Base-by-base conservation (phyloP, 2,888 invertebrate species). In the Lithophane socia region DNA sequence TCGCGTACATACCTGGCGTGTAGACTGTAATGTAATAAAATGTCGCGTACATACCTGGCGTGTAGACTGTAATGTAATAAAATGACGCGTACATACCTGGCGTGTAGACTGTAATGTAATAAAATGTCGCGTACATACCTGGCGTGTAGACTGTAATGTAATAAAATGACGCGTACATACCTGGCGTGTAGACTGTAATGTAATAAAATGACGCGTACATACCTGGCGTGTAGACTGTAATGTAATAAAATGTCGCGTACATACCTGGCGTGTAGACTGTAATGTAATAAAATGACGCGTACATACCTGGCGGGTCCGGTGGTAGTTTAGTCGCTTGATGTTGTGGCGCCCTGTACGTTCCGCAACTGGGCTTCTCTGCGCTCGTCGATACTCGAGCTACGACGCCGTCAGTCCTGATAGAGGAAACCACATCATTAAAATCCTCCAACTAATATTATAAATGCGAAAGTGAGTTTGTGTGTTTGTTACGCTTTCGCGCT, bases 251-350 rank as follows among this genome's bases (percentile, higher is more conserved):
- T 7, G 1, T 2, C 2, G 16, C 5, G 4, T 18, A 16, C 66
- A 21, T n/a, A n/a, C n/a, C n/a, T n/a, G n/a, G n/a, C n/a, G n/a
- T n/a, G n/a, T n/a, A n/a, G n/a, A n/a, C n/a, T n/a, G n/a, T n/a
- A n/a, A n/a, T n/a, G 12, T 66, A 52, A 29, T 49, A 29, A 52
- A 21, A 63, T 7, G 1, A n/a, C n/a, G 16, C 5, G 4, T 18
- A 16, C 66, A 21, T 89, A 96, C 96, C 96, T 90, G 96, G 96
- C 44, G 96, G 96, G 21, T 96, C 96, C 1, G 96, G 96, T 5
- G 96, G 96, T 42, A 96, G 87, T 72, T 96, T 96, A 0, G 95
- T 93, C 16, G 95, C 92, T 82, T 94, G 96, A 80, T 95, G 96
- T 18, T 95, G 94, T 0, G 96, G 95, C 58, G 96, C 95, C 29